Conservation (phyloP, 2,113 vertebrate species). For the Engraulis encrasicolus region DNA sequence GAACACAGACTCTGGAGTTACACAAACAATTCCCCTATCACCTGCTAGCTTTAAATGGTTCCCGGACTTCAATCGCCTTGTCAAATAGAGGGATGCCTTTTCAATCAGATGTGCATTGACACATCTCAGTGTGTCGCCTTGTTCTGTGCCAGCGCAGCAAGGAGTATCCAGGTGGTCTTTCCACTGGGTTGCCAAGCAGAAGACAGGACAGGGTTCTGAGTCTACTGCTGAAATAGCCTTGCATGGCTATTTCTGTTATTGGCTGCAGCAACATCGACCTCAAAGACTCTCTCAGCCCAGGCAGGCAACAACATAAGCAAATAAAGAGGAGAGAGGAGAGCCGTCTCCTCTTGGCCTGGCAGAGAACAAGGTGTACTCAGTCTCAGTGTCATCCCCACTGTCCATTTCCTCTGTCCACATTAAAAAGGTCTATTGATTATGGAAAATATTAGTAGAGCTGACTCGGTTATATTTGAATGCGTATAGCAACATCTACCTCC, state of each 20-base stretch:
- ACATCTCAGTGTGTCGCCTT: background rate
- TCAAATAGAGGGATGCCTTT: background rate
- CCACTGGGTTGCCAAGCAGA: background rate
- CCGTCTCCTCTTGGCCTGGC: background rate
- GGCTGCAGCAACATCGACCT: background rate
- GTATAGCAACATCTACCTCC: background rate
- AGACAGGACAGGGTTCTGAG: background rate
- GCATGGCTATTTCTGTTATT: too few relatives aligned
- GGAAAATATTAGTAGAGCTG: background rate
- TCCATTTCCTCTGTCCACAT: background rate
- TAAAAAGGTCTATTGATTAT: background rate
- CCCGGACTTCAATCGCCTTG: background rate
- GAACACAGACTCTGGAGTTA: too few relatives aligned
- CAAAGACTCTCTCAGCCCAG: too few relatives aligned
- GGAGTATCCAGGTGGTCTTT: background rate
- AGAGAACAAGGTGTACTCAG: background rate
- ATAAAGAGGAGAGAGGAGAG: too few relatives aligned
- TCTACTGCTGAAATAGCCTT: too few relatives aligned
- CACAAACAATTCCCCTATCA: too few relatives aligned
- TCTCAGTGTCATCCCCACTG: too few relatives aligned
- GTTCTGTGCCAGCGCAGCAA: background rate
- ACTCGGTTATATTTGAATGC: background rate
- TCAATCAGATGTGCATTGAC: conserved; percentile 5
- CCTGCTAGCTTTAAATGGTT: background rate
- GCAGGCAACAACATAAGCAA: too few relatives aligned